Base-by-base conservation (phyloP, 2,888 invertebrate genomes). In the Zygaena filipendulae region DNA sequence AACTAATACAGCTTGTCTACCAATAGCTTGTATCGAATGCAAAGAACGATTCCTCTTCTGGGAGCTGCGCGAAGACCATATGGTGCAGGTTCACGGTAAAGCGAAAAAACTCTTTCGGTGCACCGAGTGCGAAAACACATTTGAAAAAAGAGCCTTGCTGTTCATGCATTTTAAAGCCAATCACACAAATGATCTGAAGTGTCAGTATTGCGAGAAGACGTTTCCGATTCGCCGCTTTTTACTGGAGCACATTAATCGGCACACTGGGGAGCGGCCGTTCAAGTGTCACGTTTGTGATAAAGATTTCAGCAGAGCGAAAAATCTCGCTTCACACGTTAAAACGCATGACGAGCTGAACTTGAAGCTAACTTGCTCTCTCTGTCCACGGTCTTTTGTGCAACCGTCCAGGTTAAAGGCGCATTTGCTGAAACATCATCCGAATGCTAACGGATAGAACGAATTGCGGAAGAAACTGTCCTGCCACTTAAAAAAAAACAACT, bases 111-210 rank as follows among this genome's bases (percentile, higher is more conserved):
- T 40, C 1, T 49, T 46, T 25, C 32, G 37, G 1, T 61, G 62
- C 27, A 49, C 52, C 1, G 61, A 58, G 33, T 63, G 62, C 32
- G 43, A 36, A 2, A 34, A 42, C n/a, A 37, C 46, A 1, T 61
- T 55, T 23, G 25, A 31, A 0, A 40, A 40, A 1, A 39, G 47
- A n/a, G 33, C 39, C 3, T 33, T 35, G 1, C 54, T 52, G n/a
- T 38, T 48, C 3, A 27, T 35, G 3, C 62, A 62, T 33, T 62
- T 56, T 26, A 36, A 42, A 2, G 42, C 49, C 5, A 40, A 38
- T 6, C 62, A 62, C 34, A 52, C 53, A 0, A 40, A 54, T 6
- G 27, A 35, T 4, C 35, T 43, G 13, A 27, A 39, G 1, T 56
- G 55, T 22, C 32, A 43, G 1, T 36, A 38, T 11, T 56, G 55